These are phyloP conservation scores for Schizaphis graminum DNA, from an alignment of 2,888 invertebrate species.

Conservation along the genomic window DNA sequence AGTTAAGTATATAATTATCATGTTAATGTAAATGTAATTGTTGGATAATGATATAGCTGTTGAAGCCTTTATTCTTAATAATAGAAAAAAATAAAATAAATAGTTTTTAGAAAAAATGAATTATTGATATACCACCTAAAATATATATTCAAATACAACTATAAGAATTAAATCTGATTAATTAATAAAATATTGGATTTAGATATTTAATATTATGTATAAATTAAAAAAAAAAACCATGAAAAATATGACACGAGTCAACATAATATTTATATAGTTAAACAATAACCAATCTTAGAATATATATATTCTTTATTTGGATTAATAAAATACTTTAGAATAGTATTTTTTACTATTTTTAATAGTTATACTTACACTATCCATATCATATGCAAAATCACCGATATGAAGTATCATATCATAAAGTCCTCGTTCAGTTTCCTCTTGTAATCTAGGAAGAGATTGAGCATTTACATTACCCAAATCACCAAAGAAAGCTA, in stretches of 20 bases:
- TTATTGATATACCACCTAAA: background rate
- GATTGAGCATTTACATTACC: conserved; percentile 93
- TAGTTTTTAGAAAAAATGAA: background rate
- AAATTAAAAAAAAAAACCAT: background rate
- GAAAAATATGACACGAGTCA: background rate
- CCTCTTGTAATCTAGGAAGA: conserved; percentile 85
- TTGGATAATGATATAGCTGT: no score
- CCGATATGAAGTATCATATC: conserved; percentile 93
- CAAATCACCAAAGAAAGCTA: conserved; percentile 95
- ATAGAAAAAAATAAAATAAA: no score
- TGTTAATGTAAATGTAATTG: no score
- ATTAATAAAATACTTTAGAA: background rate
- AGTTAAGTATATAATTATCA: no score
- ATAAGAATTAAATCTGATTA: background rate
- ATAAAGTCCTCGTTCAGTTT: conserved; percentile 83
- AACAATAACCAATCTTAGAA: background rate
- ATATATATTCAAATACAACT: background rate
- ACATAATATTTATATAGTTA: background rate
- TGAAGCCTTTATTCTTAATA: no score
- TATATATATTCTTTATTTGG: background rate
- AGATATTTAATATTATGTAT: background rate
- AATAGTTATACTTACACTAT: conserved; percentile 73
- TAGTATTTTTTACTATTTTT: background rate
- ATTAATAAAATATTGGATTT: background rate
- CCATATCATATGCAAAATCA: conserved; percentile 96